These are phyloP conservation scores for Tragelaphus buxtoni DNA, from an alignment of 2,113 vertebrate genomes.

Conservation along the genomic window DNA sequence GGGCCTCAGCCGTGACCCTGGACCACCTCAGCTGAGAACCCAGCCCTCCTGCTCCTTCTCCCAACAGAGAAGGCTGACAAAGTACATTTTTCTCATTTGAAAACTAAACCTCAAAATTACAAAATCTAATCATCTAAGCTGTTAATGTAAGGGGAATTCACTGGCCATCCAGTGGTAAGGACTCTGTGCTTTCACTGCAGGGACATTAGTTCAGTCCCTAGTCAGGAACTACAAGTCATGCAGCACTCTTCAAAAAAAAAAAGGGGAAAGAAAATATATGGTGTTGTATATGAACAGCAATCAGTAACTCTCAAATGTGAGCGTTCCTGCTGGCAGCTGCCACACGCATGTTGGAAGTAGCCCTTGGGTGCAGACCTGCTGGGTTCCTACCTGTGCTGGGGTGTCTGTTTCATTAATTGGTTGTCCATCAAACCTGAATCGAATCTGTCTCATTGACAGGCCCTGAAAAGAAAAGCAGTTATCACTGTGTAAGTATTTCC, in stretches of 20 bases:
- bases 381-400: conserved; percentile 89
- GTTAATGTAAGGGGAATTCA: background rate
- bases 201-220: background rate
- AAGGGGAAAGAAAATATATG: background rate
- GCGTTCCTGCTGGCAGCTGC: rapidly evolving
- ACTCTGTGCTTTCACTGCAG: background rate
- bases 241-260: background rate
- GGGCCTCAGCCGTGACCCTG: rapidly evolving
- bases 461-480: conserved; percentile 79
- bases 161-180: background rate
- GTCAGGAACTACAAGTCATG: background rate
- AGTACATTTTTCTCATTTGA: background rate
- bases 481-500: background rate
- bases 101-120: background rate
- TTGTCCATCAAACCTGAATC: conserved; percentile 95
- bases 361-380: rapidly evolving
- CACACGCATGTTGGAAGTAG: rapidly evolving
- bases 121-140: background rate
- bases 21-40: background rate
- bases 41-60: background rate
- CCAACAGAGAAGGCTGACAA: background rate
- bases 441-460: conserved; percentile 92
- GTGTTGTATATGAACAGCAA: rapidly evolving
- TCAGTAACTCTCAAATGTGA: background rate
- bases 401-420: conserved; percentile 94